Base-by-base conservation (phyloP, 2,113 vertebrate genomes). In the Rhinopomastus cyanomelas region DNA sequence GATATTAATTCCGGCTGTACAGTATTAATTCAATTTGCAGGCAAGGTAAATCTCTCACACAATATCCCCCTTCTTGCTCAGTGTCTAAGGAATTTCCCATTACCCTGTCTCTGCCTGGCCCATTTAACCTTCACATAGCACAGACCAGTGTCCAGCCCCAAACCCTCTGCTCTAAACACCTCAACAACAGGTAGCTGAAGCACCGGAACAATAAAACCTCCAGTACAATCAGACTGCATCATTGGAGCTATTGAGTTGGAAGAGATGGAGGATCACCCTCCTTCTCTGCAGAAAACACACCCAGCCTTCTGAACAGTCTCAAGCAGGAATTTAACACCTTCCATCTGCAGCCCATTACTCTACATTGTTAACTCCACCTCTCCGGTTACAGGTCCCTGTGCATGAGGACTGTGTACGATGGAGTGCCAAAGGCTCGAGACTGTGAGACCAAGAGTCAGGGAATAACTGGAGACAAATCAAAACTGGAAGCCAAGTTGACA, bases 81-180 rank as follows among this genome's bases (percentile, higher is more conserved):
- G 51, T 16, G 66, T 66, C 77, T 90, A 57, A 88, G 67, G 90
- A 93, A 95, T 90, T 87, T 84, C 83, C 83, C 67, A 62, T 62
- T 90, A 46, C 25, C 9, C 22, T 42, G 55, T n/a, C n/a, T 68
- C 89, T 91, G n/a, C 34, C 23, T 16, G 51, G 36, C 30, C 19
- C 65, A 19, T 27, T 32, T 51, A 60, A 57, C 69, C 51, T 76
- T 61, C 53, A 29, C 27, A 20, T 19, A 39, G 11, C 71, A 66
- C 34, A 66, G 52, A 20, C 49, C 46, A 12, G 23, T 25, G 27
- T 49, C 36, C 55, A 49, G 39, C n/a, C 46, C 55, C 42, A 75
- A 18, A 11, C 2, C 32, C 34, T 25, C 51, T 65, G 32, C 85
- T 68, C 65, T 57, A 65, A 76, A 6, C 18, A 9, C 37, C 12